Percentiles rank a stretch among this genome's conserved stretches.
Evolutionary conservation across 2,888 invertebrate species (phyloP).

Genomic region (Chrysolina americana): DNA sequence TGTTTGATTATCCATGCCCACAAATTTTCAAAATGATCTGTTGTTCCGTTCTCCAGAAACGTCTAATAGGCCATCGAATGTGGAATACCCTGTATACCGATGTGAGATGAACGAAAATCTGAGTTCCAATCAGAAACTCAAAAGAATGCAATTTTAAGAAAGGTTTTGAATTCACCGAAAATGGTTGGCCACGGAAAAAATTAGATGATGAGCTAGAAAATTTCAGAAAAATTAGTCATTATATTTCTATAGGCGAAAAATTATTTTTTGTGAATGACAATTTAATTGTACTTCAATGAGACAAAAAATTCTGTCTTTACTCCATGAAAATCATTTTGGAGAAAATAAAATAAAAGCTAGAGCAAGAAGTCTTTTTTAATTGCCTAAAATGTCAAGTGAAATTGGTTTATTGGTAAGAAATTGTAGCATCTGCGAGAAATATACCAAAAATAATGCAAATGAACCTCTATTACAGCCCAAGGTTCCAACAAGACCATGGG

Average conservation of each 20-base stretch:
- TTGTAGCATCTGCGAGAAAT: conserved; percentile 12
- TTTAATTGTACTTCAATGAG: neutral
- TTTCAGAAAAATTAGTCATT: conserved; percentile 10
- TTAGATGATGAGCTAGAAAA: conserved; percentile 14
- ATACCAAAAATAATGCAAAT: conserved; percentile 17
- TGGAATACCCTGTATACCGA: too few species aligned
- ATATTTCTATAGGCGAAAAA: conserved; percentile 12
- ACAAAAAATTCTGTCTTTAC: neutral
- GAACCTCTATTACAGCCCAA: conserved; percentile 5
- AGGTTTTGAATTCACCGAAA: conserved; percentile 11
- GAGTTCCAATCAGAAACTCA: neutral
- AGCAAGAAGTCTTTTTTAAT: conserved; percentile 32
- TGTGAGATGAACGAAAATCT: too few species aligned
- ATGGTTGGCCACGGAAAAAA: conserved; percentile 3
- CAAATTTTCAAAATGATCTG: too few species aligned
- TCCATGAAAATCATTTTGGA: conserved; percentile 13
- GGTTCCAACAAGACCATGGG: neutral
- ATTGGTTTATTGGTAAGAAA: conserved; percentile 4
- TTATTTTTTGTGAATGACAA: neutral
- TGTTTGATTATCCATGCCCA: too few species aligned
- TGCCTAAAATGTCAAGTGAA: conserved; percentile 22
- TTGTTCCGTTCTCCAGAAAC: too few species aligned
- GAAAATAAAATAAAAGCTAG: conserved; percentile 17
- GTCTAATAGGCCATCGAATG: too few species aligned
- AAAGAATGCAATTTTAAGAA: neutral